These are phyloP conservation scores for Physeter macrocephalus DNA, from an alignment of 2,113 vertebrate genomes.

Conservation along the genomic window DNA sequence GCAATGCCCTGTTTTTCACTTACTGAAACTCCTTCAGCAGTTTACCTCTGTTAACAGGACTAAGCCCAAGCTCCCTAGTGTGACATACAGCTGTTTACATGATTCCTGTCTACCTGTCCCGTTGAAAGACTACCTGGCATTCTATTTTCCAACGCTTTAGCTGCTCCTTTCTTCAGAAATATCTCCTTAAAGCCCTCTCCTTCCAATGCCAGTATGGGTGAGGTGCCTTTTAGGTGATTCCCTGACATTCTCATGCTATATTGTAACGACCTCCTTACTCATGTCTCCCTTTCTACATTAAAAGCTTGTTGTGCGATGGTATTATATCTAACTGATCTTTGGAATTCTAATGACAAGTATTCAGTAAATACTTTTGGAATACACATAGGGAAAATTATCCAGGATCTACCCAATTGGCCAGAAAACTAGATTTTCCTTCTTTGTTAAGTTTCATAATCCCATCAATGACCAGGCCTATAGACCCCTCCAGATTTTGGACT, in stretches of 20 bases:
- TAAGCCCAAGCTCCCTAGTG: neutral
- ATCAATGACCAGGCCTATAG: neutral
- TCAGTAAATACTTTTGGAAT: neutral
- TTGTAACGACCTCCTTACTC: neutral
- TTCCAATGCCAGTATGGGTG: neutral
- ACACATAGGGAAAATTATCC: neutral
- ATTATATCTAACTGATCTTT: neutral
- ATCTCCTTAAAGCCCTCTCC: neutral
- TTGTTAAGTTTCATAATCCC: neutral
- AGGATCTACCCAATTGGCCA: neutral
- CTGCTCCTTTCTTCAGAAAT: neutral
- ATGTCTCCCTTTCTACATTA: neutral
- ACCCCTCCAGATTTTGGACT: neutral
- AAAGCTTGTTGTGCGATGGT: neutral
- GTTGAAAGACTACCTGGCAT: neutral
- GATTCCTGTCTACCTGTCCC: neutral
- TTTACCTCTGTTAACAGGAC: neutral
- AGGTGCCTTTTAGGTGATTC: neutral
- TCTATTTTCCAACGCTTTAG: neutral
- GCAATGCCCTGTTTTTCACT: neutral
- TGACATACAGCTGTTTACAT: accelerated
- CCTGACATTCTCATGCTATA: neutral
- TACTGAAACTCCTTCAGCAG: neutral
- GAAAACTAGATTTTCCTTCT: neutral
- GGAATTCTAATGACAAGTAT: neutral